Base-by-base conservation (phyloP, 2,888 invertebrate genomes). In the Automeris io region DNA sequence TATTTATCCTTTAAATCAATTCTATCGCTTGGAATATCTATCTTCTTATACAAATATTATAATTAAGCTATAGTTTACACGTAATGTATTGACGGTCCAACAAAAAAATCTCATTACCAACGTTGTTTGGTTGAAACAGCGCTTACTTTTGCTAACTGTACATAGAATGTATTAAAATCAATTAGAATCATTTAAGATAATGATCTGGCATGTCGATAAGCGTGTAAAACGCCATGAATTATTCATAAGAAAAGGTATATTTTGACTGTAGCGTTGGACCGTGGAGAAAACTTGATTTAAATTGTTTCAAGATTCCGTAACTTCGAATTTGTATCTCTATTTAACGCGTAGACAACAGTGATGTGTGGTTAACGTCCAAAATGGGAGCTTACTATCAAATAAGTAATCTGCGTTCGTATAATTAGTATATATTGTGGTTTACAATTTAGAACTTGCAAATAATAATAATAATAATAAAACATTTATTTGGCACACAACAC, bases 111-210 rank as follows among this genome's bases (percentile, higher is more conserved):
- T 63, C 61, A 65, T 68, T 61, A 65, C 45, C 35, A 32, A 29
- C 41, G n/a, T n/a, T n/a, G 33, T 37, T 39, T 37, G 33, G 40
- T 43, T 38, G 21, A 32, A 37, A 43, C 35, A 42, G 48, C 44
- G n/a, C n/a, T n/a, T n/a, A n/a, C n/a, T n/a, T n/a, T 70, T 73
- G 57, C 52, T 52, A 49, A 60, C 64, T 58, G 51, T 68, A 61
- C 66, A 54, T 48, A 57, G 69, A 67, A 79, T 74, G 73, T 64
- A 77, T 79, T 80, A 80, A 60, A 58, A 65, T 57, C 71, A 62
- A 79, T 81, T 79, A 82, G 75, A 68, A 73, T 67, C 74, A 72
- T 77, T 80, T 82, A 76, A 70, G 79, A 82, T 78, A 70, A 62
- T 42, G 47, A 80, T 81, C 80, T 67, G 50, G 64, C 49, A 65